phyloP scores from a whole-genome alignment of 2,113 vertebrate genomes.

The Cichladusa arquata region DNA sequence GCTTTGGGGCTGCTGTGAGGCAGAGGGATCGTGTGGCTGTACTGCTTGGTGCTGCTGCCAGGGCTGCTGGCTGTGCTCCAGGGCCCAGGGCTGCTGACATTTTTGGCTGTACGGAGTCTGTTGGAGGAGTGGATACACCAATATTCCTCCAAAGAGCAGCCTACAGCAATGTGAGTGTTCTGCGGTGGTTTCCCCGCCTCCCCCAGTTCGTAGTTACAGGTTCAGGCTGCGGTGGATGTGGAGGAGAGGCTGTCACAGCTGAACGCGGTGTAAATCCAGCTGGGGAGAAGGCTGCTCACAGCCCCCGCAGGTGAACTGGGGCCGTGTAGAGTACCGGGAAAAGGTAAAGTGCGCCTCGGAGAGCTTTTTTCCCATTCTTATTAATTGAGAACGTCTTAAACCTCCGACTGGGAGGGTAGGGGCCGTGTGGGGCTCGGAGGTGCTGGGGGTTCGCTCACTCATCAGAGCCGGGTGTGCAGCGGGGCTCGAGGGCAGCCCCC shows the following conservation, averaged over 20 bases:
- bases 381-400: accelerated
- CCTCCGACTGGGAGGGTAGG: accelerated
- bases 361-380: accelerated
- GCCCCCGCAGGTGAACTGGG: accelerated
- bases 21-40: neutral
- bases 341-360: neutral
- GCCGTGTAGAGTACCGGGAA: accelerated
- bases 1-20: accelerated
- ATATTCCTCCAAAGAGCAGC: accelerated
- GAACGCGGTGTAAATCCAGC: accelerated
- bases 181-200: neutral
- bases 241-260: neutral
- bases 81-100: neutral
- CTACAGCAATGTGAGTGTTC: neutral
- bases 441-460: accelerated
- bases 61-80: neutral
- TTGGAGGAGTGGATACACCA: accelerated
- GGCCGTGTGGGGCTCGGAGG: accelerated
- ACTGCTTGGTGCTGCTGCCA: accelerated
- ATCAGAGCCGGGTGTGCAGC: neutral
- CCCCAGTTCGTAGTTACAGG: accelerated
- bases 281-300: accelerated
- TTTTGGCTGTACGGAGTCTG: accelerated
- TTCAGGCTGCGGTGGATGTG: neutral
- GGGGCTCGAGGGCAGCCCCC: neutral